A percentile compares a stretch with the other conserved stretches of the same genome.
These are phyloP conservation scores for Galendromus occidentalis DNA, from an alignment of 1,140 invertebrate species.

Conservation along the genomic window DNA sequence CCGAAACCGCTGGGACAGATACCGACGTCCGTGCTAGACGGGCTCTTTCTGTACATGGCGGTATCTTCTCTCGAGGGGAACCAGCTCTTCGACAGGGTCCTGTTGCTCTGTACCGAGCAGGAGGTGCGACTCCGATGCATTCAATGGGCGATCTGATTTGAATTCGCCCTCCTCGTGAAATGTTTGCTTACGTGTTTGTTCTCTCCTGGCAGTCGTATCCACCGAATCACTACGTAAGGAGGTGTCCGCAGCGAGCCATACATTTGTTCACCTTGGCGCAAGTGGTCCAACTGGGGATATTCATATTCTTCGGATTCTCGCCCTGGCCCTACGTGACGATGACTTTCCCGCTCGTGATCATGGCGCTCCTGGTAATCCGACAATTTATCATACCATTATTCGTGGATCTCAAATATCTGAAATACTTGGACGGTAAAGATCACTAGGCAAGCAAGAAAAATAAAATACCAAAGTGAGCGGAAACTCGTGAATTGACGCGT, in stretches of 20 bases:
- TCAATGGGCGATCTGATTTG: no score
- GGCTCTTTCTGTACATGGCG: constrained; percentile 8
- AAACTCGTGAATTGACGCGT: no score
- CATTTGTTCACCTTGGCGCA: not conserved
- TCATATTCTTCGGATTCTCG: not conserved
- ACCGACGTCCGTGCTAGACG: not conserved
- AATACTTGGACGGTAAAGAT: constrained; percentile 22
- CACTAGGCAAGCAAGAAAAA: not conserved
- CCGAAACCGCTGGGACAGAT: not conserved
- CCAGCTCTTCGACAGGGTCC: not conserved
- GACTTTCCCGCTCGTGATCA: not conserved
- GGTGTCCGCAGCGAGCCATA: not conserved
- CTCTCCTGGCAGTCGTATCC: not conserved
- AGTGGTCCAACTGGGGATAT: not conserved
- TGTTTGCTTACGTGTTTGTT: no score
- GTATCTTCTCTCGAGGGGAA: not conserved
- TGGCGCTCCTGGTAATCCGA: not conserved
- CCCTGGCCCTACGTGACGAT: constrained; percentile 2
- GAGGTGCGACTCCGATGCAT: not conserved
- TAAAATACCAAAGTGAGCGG: no score
- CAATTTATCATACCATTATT: constrained; percentile 11
- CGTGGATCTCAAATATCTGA: constrained; percentile 1
- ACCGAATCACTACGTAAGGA: not conserved
- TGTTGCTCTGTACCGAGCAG: not conserved
- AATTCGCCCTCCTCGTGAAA: no score